Percentiles rank a stretch among this genome's conserved stretches.
These are phyloP conservation scores for Trachelus troglodyta DNA, from an alignment of 2,888 invertebrate species.

Conservation along the genomic window DNA sequence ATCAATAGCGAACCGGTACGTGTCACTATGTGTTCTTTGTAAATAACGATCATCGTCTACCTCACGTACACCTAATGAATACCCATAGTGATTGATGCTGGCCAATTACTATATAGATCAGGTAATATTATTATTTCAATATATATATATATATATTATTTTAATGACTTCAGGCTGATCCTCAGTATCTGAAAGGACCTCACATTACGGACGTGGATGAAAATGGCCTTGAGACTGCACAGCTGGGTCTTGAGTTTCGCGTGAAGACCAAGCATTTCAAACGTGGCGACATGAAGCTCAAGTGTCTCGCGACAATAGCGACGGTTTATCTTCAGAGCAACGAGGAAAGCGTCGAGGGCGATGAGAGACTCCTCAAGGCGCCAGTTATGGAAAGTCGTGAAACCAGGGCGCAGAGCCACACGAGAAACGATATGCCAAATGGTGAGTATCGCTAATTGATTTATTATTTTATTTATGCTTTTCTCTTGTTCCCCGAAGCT, in stretches of 20 bases:
- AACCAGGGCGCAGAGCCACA: slow-evolving; percentile 57
- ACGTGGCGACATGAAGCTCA: slow-evolving; percentile 85
- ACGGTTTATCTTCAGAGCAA: slow-evolving; percentile 87
- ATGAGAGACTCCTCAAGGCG: slow-evolving; percentile 66
- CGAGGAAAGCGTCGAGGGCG: slow-evolving; percentile 86
- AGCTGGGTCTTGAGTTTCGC: slow-evolving; percentile 81
- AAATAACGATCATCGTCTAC: background rate
- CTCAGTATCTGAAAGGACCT: slow-evolving; percentile 61
- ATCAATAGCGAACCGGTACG: slow-evolving; percentile 71
- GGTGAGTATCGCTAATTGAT: slow-evolving; percentile 27
- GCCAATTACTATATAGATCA: background rate
- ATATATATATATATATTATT: background rate
- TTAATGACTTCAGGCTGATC: slow-evolving; percentile 37
- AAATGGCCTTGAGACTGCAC: slow-evolving; percentile 78
- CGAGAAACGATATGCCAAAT: slow-evolving; percentile 44
- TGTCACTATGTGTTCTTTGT: background rate
- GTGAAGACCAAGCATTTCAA: slow-evolving; percentile 84
- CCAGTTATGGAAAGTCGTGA: slow-evolving; percentile 58
- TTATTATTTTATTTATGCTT: background rate
- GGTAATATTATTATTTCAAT: background rate
- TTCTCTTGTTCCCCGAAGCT: background rate
- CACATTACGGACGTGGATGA: slow-evolving; percentile 66
- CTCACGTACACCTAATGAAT: background rate
- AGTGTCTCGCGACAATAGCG: slow-evolving; percentile 88
- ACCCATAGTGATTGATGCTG: background rate